Conservation (phyloP, 1,140 invertebrate species). For the Periplaneta americana region DNA sequence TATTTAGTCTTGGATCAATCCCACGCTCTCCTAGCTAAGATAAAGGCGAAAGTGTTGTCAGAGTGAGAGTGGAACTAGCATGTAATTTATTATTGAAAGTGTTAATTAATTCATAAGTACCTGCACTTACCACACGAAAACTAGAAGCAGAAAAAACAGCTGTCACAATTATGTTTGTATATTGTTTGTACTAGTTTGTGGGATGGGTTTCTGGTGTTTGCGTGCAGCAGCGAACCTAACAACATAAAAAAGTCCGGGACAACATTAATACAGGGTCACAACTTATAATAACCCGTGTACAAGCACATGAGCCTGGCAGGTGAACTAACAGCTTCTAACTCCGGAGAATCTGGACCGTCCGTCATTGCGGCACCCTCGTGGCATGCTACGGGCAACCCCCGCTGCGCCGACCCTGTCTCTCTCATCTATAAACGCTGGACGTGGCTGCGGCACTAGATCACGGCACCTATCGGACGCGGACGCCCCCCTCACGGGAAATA, state of each 20-base stretch:
- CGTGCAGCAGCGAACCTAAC: not conserved
- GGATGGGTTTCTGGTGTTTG: not conserved
- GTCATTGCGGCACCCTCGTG: not conserved
- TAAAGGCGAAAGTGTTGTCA: no score
- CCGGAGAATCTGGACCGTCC: not conserved
- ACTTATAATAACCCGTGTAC: no score
- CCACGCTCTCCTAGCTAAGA: no score
- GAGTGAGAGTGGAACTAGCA: not conserved
- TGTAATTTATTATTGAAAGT: not conserved
- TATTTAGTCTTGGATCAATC: no score
- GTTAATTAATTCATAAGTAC: not conserved
- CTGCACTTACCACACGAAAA: not conserved
- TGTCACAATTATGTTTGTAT: not conserved
- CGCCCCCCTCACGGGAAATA: no score
- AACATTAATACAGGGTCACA: not conserved
- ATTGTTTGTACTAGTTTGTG: no score
- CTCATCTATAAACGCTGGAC: not conserved
- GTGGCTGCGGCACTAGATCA: no score
- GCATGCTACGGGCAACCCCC: not conserved
- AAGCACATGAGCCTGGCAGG: not conserved
- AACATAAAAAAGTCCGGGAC: not conserved
- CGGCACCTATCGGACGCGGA: no score
- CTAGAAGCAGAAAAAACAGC: not conserved
- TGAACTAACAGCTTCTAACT: not conserved
- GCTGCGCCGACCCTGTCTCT: not conserved